These are phyloP conservation scores for Dendrolimus pini DNA, from an alignment of 2,888 invertebrate species.

Conservation along the genomic window DNA sequence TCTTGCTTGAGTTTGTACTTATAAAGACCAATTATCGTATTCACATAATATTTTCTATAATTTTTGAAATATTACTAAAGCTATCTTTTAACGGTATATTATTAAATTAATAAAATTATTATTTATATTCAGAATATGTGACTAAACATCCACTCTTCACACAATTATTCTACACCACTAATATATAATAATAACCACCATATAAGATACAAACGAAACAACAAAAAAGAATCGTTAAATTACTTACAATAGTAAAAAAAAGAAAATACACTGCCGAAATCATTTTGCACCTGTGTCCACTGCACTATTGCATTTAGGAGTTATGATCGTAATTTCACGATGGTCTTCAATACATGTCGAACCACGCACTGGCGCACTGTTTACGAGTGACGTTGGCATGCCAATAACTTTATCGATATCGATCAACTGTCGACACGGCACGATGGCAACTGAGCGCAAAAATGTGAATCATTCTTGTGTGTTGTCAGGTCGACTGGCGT, in stretches of 20 bases:
- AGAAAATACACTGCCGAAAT: conserved; percentile 38
- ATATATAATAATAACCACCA: too few relatives aligned
- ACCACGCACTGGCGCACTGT: conserved; percentile 21
- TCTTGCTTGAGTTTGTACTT: too few relatives aligned
- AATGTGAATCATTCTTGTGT: conserved; percentile 1
- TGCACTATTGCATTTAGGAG: neutral
- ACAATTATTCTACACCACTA: too few relatives aligned
- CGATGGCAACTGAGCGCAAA: conserved; percentile 29
- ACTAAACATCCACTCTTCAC: too few relatives aligned
- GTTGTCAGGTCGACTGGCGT: too few relatives aligned
- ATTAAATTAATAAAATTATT: too few relatives aligned
- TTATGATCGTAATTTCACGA: conserved; percentile 7
- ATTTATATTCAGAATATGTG: too few relatives aligned
- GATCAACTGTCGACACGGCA: conserved; percentile 25
- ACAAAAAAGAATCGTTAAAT: conserved; percentile 4
- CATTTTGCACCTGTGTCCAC: conserved; percentile 22
- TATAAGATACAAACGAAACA: too few relatives aligned
- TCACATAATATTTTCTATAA: too few relatives aligned
- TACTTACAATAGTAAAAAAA: conserved; percentile 46
- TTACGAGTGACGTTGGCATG: conserved; percentile 34
- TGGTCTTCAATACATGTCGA: conserved; percentile 30
- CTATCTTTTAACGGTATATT: too few relatives aligned
- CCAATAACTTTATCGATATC: conserved; percentile 26
- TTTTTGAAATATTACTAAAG: too few relatives aligned
- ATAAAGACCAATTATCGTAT: too few relatives aligned